Conservation (phyloP, 2,113 vertebrate species). For the Python bivittatus region DNA sequence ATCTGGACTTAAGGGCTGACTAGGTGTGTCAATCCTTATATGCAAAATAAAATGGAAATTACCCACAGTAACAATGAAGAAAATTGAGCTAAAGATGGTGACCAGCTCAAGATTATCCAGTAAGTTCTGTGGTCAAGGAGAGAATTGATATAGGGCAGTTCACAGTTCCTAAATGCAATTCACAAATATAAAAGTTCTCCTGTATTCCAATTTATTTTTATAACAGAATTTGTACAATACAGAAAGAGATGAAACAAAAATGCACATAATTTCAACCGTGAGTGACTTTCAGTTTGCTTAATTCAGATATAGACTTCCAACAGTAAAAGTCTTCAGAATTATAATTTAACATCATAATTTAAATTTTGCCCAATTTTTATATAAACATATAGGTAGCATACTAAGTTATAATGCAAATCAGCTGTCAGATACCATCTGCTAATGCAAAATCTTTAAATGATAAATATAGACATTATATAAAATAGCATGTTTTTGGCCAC, state of each 20-base stretch:
- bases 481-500: not conserved
- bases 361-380: not conserved
- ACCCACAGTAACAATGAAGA: not conserved
- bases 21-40: not conserved
- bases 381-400: not conserved
- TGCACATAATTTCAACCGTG: not conserved
- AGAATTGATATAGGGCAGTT: not conserved
- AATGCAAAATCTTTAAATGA: not conserved
- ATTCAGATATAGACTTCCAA: not conserved
- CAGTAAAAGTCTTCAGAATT: not conserved
- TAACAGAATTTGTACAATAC: not conserved
- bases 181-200: not conserved
- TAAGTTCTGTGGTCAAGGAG: not conserved
- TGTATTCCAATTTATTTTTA: not conserved
- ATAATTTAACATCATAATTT: not conserved
- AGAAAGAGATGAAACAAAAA: not conserved
- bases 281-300: not conserved
- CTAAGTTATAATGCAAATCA: not conserved
- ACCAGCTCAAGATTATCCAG: not conserved
- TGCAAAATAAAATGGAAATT: not conserved
- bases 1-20: not conserved
- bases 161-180: not conserved
- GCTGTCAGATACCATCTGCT: not conserved
- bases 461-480: not conserved
- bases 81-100: not conserved